Evolutionary conservation across 2,888 invertebrate species (phyloP).

Genomic region (Drosophila mayaguana): DNA sequence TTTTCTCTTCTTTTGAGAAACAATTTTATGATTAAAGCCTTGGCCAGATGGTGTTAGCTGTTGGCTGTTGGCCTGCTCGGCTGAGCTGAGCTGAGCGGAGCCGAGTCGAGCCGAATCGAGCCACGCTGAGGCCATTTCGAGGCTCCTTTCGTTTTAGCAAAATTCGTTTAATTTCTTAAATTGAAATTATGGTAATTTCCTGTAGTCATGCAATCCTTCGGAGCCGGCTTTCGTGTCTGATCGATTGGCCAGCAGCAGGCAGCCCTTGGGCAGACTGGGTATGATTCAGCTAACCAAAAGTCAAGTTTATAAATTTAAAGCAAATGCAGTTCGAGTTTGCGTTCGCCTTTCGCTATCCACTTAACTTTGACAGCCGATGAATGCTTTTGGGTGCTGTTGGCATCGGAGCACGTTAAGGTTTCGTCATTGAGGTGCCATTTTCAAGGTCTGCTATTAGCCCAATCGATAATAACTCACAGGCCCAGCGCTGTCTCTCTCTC

Average conservation of each 20-base stretch:
- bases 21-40: conserved; percentile 59
- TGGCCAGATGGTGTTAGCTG: conserved; percentile 30
- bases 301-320: conserved; percentile 78
- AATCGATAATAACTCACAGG: conserved; percentile 52
- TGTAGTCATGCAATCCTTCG: conserved; percentile 77
- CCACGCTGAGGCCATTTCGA: conserved; percentile 22
- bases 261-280: background rate
- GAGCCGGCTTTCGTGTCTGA: conserved; percentile 67
- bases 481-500: background rate
- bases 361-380: conserved; percentile 58
- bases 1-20: conserved; percentile 23
- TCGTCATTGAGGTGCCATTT: conserved; percentile 45
- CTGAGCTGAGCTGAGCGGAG: background rate
- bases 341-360: conserved; percentile 21
- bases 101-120: background rate
- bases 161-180: conserved; percentile 82
- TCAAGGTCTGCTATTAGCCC: conserved; percentile 43
- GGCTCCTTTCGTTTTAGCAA: conserved; percentile 53
- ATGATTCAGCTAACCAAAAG: conserved; percentile 61
- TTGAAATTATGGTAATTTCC: conserved; percentile 83
- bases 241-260: conserved; percentile 6
- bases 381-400: conserved; percentile 37
- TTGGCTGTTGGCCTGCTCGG: conserved; percentile 36
- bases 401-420: conserved; percentile 12
- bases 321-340: conserved; percentile 28